These are phyloP conservation scores for Tragelaphus strepsiceros DNA, from an alignment of 2,113 vertebrate genomes.

Conservation along the genomic window DNA sequence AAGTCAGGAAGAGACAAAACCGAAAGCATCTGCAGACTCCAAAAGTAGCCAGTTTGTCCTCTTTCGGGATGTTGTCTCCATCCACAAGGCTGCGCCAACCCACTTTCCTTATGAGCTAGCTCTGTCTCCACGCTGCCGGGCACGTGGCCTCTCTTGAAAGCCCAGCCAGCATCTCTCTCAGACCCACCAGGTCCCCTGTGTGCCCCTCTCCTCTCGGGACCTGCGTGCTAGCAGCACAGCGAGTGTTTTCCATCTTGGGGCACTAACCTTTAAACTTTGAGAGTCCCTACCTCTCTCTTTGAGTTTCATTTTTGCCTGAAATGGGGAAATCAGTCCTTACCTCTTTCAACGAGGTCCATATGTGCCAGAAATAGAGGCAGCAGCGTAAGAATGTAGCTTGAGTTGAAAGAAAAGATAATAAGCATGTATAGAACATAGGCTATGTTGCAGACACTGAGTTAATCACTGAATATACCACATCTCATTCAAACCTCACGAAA, in stretches of 20 bases:
- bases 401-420: not conserved
- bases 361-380: not conserved
- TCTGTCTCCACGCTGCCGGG: not conserved
- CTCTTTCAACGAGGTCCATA: not conserved
- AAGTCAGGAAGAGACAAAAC: not conserved
- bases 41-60: not conserved
- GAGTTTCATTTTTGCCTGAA: not conserved
- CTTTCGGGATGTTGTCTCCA: not conserved
- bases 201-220: not conserved
- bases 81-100: not conserved
- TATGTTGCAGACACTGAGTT: not conserved
- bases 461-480: not conserved
- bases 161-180: not conserved
- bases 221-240: rapidly evolving
- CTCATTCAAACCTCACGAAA: not conserved
- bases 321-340: not conserved
- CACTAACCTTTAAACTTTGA: not conserved
- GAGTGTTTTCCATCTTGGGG: not conserved
- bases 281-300: not conserved
- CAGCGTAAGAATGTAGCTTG: not conserved
- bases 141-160: not conserved
- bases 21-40: not conserved
- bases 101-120: not conserved
- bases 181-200: not conserved
- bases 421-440: not conserved